Evolutionary conservation across 92 coral and sea anemone genomes (phyloP).

Genomic region (Micromussa lordhowensis): DNA sequence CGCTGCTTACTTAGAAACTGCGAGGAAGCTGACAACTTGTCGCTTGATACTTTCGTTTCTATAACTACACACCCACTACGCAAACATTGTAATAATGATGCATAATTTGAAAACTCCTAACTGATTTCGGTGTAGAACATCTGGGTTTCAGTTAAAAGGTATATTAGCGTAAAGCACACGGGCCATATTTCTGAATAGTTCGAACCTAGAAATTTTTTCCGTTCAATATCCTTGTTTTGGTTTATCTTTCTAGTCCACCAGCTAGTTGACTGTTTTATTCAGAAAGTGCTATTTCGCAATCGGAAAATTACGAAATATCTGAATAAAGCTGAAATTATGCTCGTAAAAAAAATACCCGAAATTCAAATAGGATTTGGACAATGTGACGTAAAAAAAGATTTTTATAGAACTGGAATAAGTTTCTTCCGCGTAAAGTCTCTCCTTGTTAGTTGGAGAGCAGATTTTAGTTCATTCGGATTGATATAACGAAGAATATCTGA

Average conservation of each 20-base stretch:
- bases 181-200: neutral
- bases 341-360: neutral
- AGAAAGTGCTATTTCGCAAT: neutral
- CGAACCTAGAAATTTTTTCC: neutral
- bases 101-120: constrained; percentile 22
- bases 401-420: neutral
- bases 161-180: neutral
- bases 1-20: neutral
- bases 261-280: neutral
- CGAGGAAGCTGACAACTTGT: neutral
- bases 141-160: neutral
- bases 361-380: neutral
- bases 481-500: neutral
- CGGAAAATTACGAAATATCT: neutral
- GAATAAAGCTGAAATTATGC: neutral
- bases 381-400: neutral
- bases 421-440: neutral
- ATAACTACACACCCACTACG: constrained; percentile 36
- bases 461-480: neutral
- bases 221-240: neutral
- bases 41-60: constrained; percentile 14
- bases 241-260: neutral
- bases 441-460: neutral
- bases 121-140: neutral
- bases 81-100: constrained; percentile 25